phyloP scores from a whole-genome alignment of 2,888 invertebrate genomes.

The Creontiades dilutus region DNA sequence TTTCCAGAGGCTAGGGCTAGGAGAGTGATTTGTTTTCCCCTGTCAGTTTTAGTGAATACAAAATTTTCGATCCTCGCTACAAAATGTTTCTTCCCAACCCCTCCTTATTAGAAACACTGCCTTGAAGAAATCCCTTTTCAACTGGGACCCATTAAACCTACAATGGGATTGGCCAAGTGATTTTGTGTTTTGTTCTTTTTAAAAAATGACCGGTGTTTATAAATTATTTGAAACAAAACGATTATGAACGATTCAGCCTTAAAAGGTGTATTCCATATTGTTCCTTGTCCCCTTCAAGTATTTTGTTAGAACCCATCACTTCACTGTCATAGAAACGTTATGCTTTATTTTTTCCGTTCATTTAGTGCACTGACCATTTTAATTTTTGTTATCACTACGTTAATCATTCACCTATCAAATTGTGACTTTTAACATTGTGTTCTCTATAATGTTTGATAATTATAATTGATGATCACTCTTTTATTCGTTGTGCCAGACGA shows the following conservation, averaged over 20 bases:
- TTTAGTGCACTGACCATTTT: slow-evolving; percentile 45
- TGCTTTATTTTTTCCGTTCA: slow-evolving; percentile 36
- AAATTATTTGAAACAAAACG: not conserved
- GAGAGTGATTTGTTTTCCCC: not conserved
- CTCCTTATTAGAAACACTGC: not conserved
- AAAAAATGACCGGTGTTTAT: not conserved
- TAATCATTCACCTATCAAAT: not conserved
- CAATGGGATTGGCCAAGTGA: no score
- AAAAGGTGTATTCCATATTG: slow-evolving; percentile 5
- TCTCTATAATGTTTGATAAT: not conserved
- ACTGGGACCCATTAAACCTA: no score
- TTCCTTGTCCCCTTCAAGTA: slow-evolving; percentile 17
- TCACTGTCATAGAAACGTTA: slow-evolving; percentile 34
- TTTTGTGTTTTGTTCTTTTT: no score
- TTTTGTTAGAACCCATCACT: slow-evolving; percentile 25
- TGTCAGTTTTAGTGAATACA: not conserved
- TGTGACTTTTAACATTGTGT: not conserved
- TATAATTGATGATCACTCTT: not conserved
- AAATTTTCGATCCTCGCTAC: not conserved
- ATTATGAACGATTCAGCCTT: slow-evolving; percentile 62
- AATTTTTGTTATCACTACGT: not conserved
- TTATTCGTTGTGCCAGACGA: not conserved
- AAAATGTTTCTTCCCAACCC: not conserved
- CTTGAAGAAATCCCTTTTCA: not conserved
- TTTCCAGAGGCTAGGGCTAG: not conserved